Evolutionary conservation across 2,797 vertebrate species (phyloP).

Genomic region (Carduelis carduelis): DNA sequence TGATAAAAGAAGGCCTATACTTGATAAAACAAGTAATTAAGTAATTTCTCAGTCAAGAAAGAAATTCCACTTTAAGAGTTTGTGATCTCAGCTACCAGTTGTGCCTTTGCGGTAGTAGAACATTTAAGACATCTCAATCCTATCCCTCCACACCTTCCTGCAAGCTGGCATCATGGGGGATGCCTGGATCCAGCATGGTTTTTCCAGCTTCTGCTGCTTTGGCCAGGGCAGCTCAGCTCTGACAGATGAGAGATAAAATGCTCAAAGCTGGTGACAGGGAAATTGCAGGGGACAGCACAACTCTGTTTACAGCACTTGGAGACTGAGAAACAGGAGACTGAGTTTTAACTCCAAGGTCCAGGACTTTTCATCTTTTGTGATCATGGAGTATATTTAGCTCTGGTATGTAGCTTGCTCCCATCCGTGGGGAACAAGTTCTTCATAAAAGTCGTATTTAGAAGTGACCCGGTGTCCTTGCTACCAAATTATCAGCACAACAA

Average conservation of each 20-base stretch:
- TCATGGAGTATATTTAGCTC: conserved; percentile 58
- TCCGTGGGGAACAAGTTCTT: conserved; percentile 44
- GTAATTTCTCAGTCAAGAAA: neutral
- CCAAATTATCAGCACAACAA: conserved; percentile 63
- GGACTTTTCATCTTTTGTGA: conserved; percentile 51
- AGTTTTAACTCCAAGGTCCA: neutral
- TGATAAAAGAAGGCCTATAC: neutral
- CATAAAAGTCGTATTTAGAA: conserved; percentile 56
- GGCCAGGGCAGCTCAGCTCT: neutral
- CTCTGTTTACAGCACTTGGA: conserved; percentile 2
- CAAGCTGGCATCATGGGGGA: neutral
- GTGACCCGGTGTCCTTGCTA: conserved; percentile 55
- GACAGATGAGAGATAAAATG: neutral
- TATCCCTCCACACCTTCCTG: neutral
- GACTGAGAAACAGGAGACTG: neutral
- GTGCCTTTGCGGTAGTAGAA: neutral
- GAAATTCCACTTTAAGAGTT: neutral
- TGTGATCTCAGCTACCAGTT: neutral
- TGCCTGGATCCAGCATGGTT: neutral
- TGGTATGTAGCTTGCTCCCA: conserved; percentile 43
- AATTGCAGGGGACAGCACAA: neutral
- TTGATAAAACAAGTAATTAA: neutral
- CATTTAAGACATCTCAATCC: neutral
- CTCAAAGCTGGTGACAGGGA: neutral
- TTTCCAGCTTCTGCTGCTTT: neutral